phyloP scores from a whole-genome alignment of 2,113 vertebrate species.

The Larimichthys polyactis region DNA sequence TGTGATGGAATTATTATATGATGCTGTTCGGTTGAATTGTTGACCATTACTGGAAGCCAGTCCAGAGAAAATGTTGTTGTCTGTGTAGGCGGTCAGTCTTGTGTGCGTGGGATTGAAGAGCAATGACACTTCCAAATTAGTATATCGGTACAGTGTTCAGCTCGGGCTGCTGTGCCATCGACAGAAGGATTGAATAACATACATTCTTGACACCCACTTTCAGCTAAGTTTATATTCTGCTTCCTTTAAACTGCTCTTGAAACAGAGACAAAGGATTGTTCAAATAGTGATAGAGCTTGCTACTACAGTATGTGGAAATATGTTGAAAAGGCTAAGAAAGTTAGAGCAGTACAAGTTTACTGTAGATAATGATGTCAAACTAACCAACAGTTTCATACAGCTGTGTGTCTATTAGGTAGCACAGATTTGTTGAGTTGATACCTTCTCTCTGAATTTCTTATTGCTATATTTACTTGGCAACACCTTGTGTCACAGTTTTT shows the following conservation, averaged over 20 bases:
- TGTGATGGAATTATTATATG: neutral
- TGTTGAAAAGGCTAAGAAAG: neutral
- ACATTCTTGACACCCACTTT: neutral
- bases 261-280: neutral
- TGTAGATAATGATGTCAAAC: neutral
- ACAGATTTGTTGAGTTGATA: neutral
- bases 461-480: constrained; percentile 16
- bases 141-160: constrained; percentile 7
- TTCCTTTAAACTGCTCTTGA: neutral
- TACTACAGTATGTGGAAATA: neutral
- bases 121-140: constrained; percentile 11
- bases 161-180: neutral
- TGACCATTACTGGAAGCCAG: constrained; percentile 1
- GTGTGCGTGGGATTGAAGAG: constrained; percentile 8
- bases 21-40: constrained; percentile 3
- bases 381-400: neutral
- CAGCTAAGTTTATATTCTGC: neutral
- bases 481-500: neutral
- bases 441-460: constrained; percentile 3
- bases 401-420: no score
- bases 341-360: neutral
- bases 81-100: constrained; percentile 5
- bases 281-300: neutral
- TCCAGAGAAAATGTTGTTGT: constrained; percentile 17
- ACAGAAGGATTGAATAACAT: neutral